Conservation (phyloP, 2,888 invertebrate species). For the Dolomedes plantarius region DNA sequence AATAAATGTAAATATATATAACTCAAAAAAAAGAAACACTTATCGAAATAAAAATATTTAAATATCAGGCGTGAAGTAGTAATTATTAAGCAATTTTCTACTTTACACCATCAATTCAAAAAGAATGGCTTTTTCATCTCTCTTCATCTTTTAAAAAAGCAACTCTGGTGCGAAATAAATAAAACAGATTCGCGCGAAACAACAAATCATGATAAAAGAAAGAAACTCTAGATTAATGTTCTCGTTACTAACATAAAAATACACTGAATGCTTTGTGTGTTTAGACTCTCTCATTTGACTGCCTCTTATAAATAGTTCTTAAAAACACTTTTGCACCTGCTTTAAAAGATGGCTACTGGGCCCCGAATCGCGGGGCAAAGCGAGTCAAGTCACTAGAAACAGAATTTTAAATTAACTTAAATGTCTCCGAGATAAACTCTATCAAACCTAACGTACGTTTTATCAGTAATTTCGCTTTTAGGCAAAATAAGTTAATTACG, state of each 20-base stretch:
- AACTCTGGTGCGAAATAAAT: background rate
- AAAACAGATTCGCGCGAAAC: background rate
- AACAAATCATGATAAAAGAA: slow-evolving; percentile 18
- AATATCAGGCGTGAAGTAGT: slow-evolving; percentile 26
- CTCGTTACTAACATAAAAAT: slow-evolving; percentile 19
- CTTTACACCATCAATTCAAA: slow-evolving; percentile 64
- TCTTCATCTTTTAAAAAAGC: slow-evolving; percentile 22
- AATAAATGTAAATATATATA: too few species aligned
- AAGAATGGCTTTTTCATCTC: slow-evolving; percentile 50
- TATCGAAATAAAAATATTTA: background rate
- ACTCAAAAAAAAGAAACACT: background rate
- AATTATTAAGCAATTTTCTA: slow-evolving; percentile 65
- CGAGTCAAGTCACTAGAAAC: background rate
- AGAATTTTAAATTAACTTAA: slow-evolving; percentile 12
- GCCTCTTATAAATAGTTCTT: slow-evolving; percentile 22
- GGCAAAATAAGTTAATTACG: slow-evolving; percentile 8
- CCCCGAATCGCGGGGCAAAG: background rate
- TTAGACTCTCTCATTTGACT: background rate
- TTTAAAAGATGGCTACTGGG: background rate
- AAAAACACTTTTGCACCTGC: slow-evolving; percentile 19
- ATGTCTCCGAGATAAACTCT: background rate
- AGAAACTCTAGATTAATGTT: slow-evolving; percentile 36
- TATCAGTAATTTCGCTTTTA: slow-evolving; percentile 16
- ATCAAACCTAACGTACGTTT: slow-evolving; percentile 11
- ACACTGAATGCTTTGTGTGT: slow-evolving; percentile 26